phyloP scores from a whole-genome alignment of 2,113 vertebrate genomes.

The Antigone vipio region DNA sequence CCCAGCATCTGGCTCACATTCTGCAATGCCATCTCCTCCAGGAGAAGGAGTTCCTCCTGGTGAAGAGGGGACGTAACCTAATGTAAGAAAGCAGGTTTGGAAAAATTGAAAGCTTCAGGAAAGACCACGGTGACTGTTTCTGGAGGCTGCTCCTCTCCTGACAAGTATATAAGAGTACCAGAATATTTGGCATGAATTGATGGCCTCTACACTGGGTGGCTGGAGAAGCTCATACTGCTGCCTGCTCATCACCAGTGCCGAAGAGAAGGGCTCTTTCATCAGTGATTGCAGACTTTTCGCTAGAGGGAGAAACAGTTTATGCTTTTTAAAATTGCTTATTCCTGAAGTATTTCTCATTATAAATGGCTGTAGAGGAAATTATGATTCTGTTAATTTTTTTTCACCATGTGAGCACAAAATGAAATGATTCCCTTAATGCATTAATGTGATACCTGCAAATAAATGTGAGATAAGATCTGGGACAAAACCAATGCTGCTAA shows the following conservation, averaged over 20 bases:
- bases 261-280: not conserved
- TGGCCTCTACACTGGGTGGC: not conserved
- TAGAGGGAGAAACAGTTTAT: not conserved
- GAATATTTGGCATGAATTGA: not conserved
- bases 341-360: slow-evolving; percentile 30
- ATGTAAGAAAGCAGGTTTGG: not conserved
- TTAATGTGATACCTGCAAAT: not conserved
- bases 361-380: slow-evolving; percentile 14
- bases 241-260: not conserved
- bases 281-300: not conserved
- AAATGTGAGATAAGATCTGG: not conserved
- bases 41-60: not conserved
- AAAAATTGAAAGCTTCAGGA: not conserved
- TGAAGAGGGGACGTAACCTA: not conserved
- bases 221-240: not conserved
- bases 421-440: not conserved
- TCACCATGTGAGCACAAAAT: not conserved
- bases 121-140: not conserved
- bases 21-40: not conserved
- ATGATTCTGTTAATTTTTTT: not conserved
- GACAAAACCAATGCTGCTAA: not conserved
- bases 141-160: not conserved
- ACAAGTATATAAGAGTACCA: not conserved
- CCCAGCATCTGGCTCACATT: not conserved
- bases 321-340: not conserved